Percentiles rank a stretch among this genome's conserved stretches.
phyloP scores from a whole-genome alignment of 2,113 vertebrate genomes.

The Arothron firmamentum region DNA sequence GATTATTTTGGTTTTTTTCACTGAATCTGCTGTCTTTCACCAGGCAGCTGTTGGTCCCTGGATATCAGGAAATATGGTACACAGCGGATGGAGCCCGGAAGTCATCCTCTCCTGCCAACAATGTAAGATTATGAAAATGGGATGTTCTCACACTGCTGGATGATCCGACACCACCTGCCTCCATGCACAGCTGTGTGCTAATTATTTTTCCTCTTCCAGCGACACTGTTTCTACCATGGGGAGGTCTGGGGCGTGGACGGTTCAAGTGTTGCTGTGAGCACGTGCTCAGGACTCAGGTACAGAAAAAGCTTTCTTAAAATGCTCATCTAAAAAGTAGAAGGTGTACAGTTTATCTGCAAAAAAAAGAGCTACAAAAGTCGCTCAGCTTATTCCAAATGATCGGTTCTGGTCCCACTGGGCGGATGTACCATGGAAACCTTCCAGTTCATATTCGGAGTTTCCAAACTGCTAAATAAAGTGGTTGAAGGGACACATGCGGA shows the following conservation, averaged over 20 bases:
- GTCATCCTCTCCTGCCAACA: conserved; percentile 66
- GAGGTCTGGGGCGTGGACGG: conserved; percentile 70
- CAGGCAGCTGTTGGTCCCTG: conserved; percentile 85
- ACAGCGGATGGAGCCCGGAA: conserved; percentile 71
- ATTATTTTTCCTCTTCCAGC: conserved; percentile 72
- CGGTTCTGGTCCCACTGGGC: too few relatives aligned
- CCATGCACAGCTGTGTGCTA: neutral
- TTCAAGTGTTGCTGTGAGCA: conserved; percentile 86
- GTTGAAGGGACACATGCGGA: neutral
- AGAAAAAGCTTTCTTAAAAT: conserved; percentile 22
- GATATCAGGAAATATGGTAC: conserved; percentile 90
- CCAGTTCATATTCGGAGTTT: too few relatives aligned
- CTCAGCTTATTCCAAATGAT: too few relatives aligned
- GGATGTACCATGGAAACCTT: too few relatives aligned
- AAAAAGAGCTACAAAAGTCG: neutral
- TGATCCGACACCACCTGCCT: neutral
- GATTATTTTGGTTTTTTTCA: neutral
- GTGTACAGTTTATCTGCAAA: neutral
- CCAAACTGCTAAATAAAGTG: too few relatives aligned
- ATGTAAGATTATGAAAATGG: conserved; percentile 72
- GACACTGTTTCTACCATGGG: conserved; percentile 93
- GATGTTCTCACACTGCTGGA: neutral
- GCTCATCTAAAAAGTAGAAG: too few relatives aligned
- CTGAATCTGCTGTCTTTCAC: conserved; percentile 28
- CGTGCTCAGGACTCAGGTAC: conserved; percentile 89